Conservation (phyloP, 2,113 vertebrate genomes). For the Dromiciops gliroides region DNA sequence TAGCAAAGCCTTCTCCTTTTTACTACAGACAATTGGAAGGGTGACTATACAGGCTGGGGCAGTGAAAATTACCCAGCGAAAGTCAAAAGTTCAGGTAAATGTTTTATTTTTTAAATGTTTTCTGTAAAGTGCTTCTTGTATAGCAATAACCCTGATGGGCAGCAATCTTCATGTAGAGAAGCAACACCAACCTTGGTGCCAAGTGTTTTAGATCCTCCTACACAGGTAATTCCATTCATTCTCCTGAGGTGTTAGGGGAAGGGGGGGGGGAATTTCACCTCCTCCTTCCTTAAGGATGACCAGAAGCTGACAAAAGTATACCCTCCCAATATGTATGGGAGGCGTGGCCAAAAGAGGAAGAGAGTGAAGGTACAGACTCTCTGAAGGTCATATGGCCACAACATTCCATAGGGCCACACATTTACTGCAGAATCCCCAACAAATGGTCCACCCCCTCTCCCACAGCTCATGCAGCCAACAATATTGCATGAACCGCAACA, state of each 20-base stretch:
- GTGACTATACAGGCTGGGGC: neutral
- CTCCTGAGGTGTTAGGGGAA: neutral
- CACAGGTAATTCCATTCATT: neutral
- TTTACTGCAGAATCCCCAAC: neutral
- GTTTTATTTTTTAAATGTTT: neutral
- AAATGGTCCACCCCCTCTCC: neutral
- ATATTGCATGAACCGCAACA: neutral
- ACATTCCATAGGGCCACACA: neutral
- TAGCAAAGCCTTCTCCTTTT: slow-evolving; percentile 1
- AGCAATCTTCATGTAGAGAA: neutral
- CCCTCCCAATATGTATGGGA: neutral
- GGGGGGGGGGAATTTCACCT: neutral
- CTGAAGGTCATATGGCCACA: neutral
- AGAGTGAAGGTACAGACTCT: neutral
- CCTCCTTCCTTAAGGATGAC: neutral
- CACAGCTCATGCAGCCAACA: neutral
- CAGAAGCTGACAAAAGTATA: neutral
- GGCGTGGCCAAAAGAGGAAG: neutral
- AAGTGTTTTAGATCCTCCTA: neutral
- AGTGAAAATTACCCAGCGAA: neutral
- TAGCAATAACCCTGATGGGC: neutral
- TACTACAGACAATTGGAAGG: neutral
- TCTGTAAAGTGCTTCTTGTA: neutral
- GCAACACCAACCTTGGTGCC: too few species aligned
- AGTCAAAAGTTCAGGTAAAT: neutral